These are phyloP conservation scores for Notothenia rossii DNA, from an alignment of 2,113 vertebrate species.

Conservation along the genomic window DNA sequence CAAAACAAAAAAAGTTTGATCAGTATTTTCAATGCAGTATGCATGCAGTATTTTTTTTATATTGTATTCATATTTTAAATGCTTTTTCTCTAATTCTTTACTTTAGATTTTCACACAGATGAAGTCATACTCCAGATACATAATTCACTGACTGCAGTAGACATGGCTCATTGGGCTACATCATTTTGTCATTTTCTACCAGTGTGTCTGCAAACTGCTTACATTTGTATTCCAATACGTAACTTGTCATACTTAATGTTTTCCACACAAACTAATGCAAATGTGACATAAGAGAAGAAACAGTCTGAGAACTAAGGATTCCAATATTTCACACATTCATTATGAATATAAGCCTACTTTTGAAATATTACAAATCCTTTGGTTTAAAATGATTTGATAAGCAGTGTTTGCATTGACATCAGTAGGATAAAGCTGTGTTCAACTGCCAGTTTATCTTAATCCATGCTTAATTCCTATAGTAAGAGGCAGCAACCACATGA, in stretches of 20 bases:
- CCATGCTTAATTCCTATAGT: background rate
- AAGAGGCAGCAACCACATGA: background rate
- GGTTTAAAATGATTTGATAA: background rate
- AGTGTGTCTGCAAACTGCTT: slow-evolving; percentile 31
- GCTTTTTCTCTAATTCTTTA: slow-evolving; percentile 3
- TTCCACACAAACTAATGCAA: slow-evolving; percentile 38
- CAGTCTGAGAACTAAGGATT: background rate
- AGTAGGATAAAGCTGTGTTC: too few relatives aligned
- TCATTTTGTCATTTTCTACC: slow-evolving; percentile 45
- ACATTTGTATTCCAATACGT: slow-evolving; percentile 30
- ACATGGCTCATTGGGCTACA: slow-evolving; percentile 45
- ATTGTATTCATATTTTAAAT: too few relatives aligned
- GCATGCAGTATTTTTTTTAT: too few relatives aligned
- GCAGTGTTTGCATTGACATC: background rate
- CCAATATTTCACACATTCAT: background rate
- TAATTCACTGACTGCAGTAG: slow-evolving; percentile 41
- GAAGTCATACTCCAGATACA: slow-evolving; percentile 9
- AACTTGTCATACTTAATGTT: slow-evolving; percentile 30
- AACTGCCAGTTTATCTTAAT: background rate
- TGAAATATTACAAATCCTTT: background rate
- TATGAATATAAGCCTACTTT: background rate
- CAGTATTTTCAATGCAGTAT: too few relatives aligned
- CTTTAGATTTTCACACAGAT: slow-evolving; percentile 22
- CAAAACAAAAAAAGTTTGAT: too few relatives aligned
- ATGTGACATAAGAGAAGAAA: slow-evolving; percentile 30